Evolutionary conservation across 2,113 vertebrate genomes (phyloP), one percentile per base, ranked within the genome.

Genomic region (Gymnobelideus leadbeateri): DNA sequence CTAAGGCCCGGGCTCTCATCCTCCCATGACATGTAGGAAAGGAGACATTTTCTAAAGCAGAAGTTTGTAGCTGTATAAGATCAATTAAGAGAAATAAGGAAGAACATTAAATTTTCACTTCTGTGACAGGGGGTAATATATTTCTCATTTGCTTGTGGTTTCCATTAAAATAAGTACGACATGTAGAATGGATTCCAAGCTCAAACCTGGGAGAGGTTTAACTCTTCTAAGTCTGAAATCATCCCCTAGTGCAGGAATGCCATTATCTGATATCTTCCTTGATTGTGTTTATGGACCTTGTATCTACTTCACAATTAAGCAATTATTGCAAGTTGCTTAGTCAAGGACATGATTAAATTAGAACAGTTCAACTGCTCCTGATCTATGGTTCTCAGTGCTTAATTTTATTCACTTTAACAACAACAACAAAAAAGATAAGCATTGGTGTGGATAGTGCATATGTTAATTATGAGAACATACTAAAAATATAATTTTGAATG

Each of bases 271-370:
- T 43, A 84, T 43, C 43, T 84, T 84, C n/a, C n/a, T 84, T 84
- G 37, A 84, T 84, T 84, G n/a, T 84, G 68, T 84, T 84, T 84
- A 84, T 84, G 43, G 68, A 84, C 68, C 68, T 84, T 84, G 68
- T 43, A 84, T 84, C 68, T 84, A n/a, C 37, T 84, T 43, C 37
- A 84, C 68, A 84, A 84, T 84, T 84, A 84, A 84, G n/a, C 68
- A 84, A 21, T 84, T 84, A 84, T 84, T 43, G 68, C 68, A 84
- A 43, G 43, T 84, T 84, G 68, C 68, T 43, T 84, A 84, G n/a
- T 84, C 68, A 84, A 84, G 68, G 68, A 84, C 16, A 43, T 84
- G 68, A 84, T 84, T 43, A 84, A 84, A 84, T 84, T 84, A 84
- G 68, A 84, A 84, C 37, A 84, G 68, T 84, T 84, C 68, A 84